phyloP scores from a whole-genome alignment of 1,140 invertebrate genomes.

The Atta colombica region DNA sequence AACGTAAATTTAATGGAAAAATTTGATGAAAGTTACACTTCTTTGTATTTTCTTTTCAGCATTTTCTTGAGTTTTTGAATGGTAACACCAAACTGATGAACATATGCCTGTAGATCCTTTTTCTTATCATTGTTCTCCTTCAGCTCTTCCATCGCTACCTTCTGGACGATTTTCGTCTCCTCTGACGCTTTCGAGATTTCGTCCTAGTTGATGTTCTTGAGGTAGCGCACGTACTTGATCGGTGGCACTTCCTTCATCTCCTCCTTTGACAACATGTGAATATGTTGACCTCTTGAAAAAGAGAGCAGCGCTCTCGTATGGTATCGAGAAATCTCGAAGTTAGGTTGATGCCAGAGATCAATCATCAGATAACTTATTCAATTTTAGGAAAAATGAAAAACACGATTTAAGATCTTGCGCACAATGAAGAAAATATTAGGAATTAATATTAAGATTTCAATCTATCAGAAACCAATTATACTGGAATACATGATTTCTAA shows the following conservation, averaged over 20 bases:
- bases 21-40: neutral
- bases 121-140: slow-evolving; percentile 15
- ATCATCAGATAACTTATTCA: neutral
- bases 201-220: slow-evolving; percentile 42
- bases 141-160: slow-evolving; percentile 38
- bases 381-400: neutral
- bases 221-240: slow-evolving; percentile 48
- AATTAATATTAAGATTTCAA: no score
- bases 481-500: no score
- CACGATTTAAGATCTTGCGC: neutral
- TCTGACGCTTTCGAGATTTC: slow-evolving; percentile 43
- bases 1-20: neutral
- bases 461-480: no score
- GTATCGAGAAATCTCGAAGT: neutral
- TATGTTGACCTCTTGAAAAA: slow-evolving; percentile 14
- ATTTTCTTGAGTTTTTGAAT: neutral
- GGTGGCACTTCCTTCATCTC: slow-evolving; percentile 32
- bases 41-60: neutral
- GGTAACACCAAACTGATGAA: neutral
- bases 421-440: no score
- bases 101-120: neutral
- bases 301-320: neutral
- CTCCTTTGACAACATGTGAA: slow-evolving; percentile 19
- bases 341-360: neutral
- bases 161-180: slow-evolving; percentile 32